phyloP scores from a whole-genome alignment of 1,140 invertebrate genomes.

The Hyles euphorbiae region DNA sequence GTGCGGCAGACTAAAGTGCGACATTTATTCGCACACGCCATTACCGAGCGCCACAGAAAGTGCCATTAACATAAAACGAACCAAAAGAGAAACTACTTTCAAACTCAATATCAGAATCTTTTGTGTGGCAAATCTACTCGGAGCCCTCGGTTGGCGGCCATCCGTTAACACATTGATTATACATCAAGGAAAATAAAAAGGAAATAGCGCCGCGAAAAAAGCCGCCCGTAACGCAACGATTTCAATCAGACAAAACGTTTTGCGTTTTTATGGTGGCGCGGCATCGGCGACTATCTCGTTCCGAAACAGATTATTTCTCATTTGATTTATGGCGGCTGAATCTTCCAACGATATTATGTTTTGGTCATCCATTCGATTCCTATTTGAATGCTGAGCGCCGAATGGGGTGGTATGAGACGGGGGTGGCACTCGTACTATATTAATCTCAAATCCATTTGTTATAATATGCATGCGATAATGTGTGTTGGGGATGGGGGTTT shows the following conservation, averaged over 20 bases:
- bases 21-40: conserved; percentile 59
- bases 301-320: conserved; percentile 74
- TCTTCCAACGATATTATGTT: conserved; percentile 75
- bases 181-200: conserved; percentile 73
- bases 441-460: conserved; percentile 75
- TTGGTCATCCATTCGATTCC: conserved; percentile 75
- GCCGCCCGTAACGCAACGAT: conserved; percentile 57
- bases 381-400: conserved; percentile 73
- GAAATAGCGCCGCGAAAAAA: conserved; percentile 65
- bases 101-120: conserved; percentile 72
- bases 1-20: conserved; percentile 38
- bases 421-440: conserved; percentile 72
- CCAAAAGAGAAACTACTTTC: conserved; percentile 68
- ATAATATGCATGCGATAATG: conserved; percentile 60
- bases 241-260: conserved; percentile 74
- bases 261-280: conserved; percentile 70
- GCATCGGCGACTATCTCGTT: conserved; percentile 64
- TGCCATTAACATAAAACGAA: conserved; percentile 70
- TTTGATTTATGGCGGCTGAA: conserved; percentile 73
- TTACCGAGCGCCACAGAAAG: conserved; percentile 59
- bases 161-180: conserved; percentile 75
- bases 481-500: conserved; percentile 35
- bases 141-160: conserved; percentile 58
- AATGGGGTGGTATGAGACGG: conserved; percentile 67
- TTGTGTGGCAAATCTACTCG: conserved; percentile 71